Conservation (phyloP, 2,888 invertebrate species). For the Ceramica pisi region DNA sequence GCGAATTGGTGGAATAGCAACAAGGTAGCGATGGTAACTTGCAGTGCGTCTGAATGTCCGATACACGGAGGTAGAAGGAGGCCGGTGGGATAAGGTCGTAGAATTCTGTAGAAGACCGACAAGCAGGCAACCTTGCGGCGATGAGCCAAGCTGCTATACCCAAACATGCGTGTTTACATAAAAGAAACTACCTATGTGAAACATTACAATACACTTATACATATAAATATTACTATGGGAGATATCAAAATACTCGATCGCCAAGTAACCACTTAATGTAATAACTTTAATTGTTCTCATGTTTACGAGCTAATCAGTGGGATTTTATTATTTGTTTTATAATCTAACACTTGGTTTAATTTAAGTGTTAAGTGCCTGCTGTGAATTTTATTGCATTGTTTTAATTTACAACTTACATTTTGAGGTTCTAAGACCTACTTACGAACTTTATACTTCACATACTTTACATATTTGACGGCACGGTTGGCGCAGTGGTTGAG, state of each 20-base stretch:
- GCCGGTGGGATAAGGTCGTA: too few species aligned
- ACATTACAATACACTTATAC: neutral
- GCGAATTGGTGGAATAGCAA: too few species aligned
- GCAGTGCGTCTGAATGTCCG: too few species aligned
- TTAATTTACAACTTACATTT: neutral
- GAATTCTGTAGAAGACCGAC: too few species aligned
- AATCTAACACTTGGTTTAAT: neutral
- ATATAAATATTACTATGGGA: neutral
- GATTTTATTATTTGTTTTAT: conserved; percentile 1
- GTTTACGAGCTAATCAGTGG: conserved; percentile 14
- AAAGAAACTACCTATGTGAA: neutral
- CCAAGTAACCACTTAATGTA: neutral
- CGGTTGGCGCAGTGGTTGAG: too few species aligned
- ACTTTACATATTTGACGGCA: too few species aligned
- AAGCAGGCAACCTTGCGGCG: too few species aligned
- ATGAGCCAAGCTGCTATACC: too few species aligned
- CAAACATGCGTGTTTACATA: neutral
- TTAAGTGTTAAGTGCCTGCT: neutral
- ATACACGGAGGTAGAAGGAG: too few species aligned
- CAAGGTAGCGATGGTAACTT: too few species aligned
- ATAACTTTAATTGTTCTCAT: conserved; percentile 26
- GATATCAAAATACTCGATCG: neutral
- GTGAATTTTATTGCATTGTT: conserved; percentile 15
- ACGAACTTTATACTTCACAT: too few species aligned
- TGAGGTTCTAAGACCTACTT: too few species aligned